Base-by-base conservation (phyloP, 92 coral and sea anemone species). In the Actinernus sp. region DNA sequence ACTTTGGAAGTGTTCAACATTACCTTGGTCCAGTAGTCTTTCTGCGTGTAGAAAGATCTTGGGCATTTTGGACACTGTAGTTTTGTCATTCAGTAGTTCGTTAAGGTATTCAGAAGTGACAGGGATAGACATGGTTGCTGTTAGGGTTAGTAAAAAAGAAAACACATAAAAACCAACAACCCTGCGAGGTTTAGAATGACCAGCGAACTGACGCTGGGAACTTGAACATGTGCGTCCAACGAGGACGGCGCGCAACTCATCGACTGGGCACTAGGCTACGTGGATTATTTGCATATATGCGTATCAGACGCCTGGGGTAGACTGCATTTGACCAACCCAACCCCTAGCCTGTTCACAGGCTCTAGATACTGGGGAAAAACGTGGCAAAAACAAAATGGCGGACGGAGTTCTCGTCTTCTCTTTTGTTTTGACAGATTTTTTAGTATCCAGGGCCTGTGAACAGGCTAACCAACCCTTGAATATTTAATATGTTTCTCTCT, bases 1-100 rank as follows among this genome's bases (percentile, higher is more conserved):
- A 46, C 65, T 63, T 28, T 38, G n/a, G n/a, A n/a, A n/a, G n/a
- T n/a, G n/a, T n/a, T n/a, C 77, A 68, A 23, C 82, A 59, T 57
- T 91, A 95, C 99, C 99, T 95, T 95, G 97, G 76, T 95, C 99
- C 52, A 95, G 97, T 74, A 95, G 85, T 24, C 99, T 73, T 65
- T 95, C 99, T 56, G 92, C 93, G 86, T 95, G 99, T 24, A 95
- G 90, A 69, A 95, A 95, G 49, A 95, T 95, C 97, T 95, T 95
- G 76, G 99, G 99, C 99, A 95, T 95, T 88, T 95, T 95, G 65
- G 95, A 79, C 38, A 95, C 94, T 9, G 99, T 95, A 8, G 99
- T 95, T 88, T 95, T 95, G 87, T 95, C 99, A 76, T 92, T 93
- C 67, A 95, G 96, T 65, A 95, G 86, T 63, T 92, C 96, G 86